These are phyloP conservation scores for Platerodrilus igneus DNA, from an alignment of 2,888 invertebrate species.

Conservation along the genomic window DNA sequence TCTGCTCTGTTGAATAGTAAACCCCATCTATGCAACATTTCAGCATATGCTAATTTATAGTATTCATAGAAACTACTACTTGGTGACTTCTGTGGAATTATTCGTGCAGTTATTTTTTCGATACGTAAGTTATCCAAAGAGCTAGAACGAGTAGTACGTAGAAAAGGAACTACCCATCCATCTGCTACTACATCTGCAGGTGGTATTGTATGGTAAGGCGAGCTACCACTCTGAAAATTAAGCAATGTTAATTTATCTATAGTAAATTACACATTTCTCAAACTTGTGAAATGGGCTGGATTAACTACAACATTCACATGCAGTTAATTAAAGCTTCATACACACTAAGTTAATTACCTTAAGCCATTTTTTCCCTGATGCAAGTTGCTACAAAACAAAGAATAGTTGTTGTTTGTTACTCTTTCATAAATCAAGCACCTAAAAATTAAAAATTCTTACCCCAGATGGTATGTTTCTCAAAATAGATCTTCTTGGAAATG, in stretches of 20 bases:
- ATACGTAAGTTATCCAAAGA: slow-evolving; percentile 68
- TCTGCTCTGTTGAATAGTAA: slow-evolving; percentile 48
- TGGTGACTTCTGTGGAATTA: slow-evolving; percentile 33
- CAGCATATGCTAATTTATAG: slow-evolving; percentile 83
- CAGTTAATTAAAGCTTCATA: slow-evolving; percentile 18
- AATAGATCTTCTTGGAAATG: slow-evolving; percentile 28
- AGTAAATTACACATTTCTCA: neutral
- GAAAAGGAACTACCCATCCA: slow-evolving; percentile 68
- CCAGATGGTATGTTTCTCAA: slow-evolving; percentile 30
- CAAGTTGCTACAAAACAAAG: slow-evolving; percentile 57
- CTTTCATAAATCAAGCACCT: slow-evolving; percentile 12
- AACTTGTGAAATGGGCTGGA: neutral
- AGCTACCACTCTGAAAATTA: slow-evolving; percentile 65
- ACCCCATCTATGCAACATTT: slow-evolving; percentile 66
- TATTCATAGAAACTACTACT: slow-evolving; percentile 65
- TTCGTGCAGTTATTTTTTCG: slow-evolving; percentile 43
- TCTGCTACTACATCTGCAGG: slow-evolving; percentile 74
- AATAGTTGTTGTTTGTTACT: too few relatives aligned
- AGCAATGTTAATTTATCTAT: too few relatives aligned
- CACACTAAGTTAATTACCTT: slow-evolving; percentile 51
- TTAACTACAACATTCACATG: slow-evolving; percentile 8
- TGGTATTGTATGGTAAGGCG: slow-evolving; percentile 84
- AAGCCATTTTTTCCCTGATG: slow-evolving; percentile 58
- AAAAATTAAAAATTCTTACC: slow-evolving; percentile 30
- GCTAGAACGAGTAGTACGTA: slow-evolving; percentile 65